Evolutionary conservation across 1,140 invertebrate genomes (phyloP), one percentile per base, ranked within the genome.

Genomic region (Spodoptera frugiperda): DNA sequence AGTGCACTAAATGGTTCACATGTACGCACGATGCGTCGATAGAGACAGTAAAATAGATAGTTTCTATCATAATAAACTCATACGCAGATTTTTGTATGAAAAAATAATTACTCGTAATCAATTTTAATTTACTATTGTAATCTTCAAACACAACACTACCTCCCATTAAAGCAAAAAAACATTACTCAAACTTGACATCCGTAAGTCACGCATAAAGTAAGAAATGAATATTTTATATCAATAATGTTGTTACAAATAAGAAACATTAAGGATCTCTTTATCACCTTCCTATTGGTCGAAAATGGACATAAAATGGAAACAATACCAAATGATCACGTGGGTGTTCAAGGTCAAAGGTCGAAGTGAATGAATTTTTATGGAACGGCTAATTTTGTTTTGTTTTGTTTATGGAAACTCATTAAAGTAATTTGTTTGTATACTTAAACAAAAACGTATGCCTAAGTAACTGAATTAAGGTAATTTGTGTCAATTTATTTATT

Each of bases 371-470:
- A 59, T 53, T 12, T 14, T 12, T n/a, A 30, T 1, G 12, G 4
- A 33, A n/a, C 4, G n/a, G 11, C 12, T 59, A 30, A 33, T 59
- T 14, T 57, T 33, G 55, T 57, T 57, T 59, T 59, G 25, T 59
- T 30, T 39, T 39, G 6, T 39, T 39, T 39, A 9, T 39, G 3
- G 25, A 11, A 33, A 53, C 49, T 17, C 49, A 17, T n/a, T 17
- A 17, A 39, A 9, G 49, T 53, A 17, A 17, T 17, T 53, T 53
- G 49, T 53, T 53, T 53, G 17, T 39, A 1, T 39, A 6, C 1
- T 39, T 39, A 39, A 39, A 39, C 6, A 39, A 39, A 39, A 39
- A 39, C 5, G 33, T 39, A 6, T 39, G 8, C 33, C 9, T 39
- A 39, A 4, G 4, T 39, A 39, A 39, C 33, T 39, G 33, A 39